A percentile compares a stretch with the other conserved stretches of the same genome.
Evolutionary conservation across 2,888 invertebrate genomes (phyloP).

Genomic region (Andrena trimmerana): DNA sequence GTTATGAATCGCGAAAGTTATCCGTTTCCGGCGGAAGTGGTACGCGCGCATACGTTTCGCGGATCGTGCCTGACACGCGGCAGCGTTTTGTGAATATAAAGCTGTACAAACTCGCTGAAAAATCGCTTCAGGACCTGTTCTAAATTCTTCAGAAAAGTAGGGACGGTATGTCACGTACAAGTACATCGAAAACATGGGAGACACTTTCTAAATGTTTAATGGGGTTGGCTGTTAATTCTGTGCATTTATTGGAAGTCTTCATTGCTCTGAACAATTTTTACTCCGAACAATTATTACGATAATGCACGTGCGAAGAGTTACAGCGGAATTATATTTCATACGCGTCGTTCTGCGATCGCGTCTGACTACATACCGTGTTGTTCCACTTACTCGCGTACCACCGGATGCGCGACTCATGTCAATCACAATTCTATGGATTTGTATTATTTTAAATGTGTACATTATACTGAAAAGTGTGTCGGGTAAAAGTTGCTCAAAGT

Average conservation of each 20-base stretch:
- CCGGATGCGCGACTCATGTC: too few species aligned
- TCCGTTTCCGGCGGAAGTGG: slow-evolving; percentile 40
- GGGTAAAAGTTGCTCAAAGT: too few species aligned
- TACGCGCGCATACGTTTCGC: slow-evolving; percentile 27
- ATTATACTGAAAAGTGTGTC: too few species aligned
- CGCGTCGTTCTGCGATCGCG: not conserved
- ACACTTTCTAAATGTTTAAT: not conserved
- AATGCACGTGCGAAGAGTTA: not conserved
- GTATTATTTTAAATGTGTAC: too few species aligned
- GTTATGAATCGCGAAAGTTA: slow-evolving; percentile 65
- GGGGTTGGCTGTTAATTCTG: not conserved
- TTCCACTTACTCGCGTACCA: not conserved
- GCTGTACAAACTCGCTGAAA: slow-evolving; percentile 23
- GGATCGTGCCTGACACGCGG: slow-evolving; percentile 15
- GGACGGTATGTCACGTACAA: too few species aligned
- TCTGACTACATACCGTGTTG: not conserved
- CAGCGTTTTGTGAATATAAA: slow-evolving; percentile 22
- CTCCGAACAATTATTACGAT: not conserved
- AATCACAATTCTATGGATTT: too few species aligned
- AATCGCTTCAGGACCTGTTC: too few species aligned
- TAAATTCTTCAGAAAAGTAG: not conserved
- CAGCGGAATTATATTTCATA: not conserved
- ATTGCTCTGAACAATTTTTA: not conserved
- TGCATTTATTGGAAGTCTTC: not conserved
- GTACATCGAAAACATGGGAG: too few species aligned